Evolutionary conservation across 2,113 vertebrate genomes (phyloP).

Genomic region (Chrysochloris asiatica): DNA sequence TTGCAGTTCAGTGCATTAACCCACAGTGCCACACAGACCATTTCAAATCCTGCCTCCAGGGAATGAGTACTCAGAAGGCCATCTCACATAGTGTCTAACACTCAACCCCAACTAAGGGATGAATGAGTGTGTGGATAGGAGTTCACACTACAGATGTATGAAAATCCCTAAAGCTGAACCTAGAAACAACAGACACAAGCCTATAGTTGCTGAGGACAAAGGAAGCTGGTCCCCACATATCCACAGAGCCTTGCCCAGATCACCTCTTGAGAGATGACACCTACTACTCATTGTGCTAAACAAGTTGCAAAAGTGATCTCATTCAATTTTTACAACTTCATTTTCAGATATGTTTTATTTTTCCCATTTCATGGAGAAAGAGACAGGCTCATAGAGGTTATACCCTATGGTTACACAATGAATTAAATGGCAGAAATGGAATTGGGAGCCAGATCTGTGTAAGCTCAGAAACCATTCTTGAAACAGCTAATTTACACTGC

Average conservation of each 20-base stretch:
- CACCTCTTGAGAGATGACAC: background rate
- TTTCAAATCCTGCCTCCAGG: no score
- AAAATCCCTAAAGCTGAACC: background rate
- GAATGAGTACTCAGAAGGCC: background rate
- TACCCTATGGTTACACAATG: background rate
- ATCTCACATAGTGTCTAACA: background rate
- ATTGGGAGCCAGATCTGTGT: background rate
- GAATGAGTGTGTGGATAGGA: background rate
- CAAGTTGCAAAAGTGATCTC: background rate
- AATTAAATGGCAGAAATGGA: slow-evolving; percentile 3
- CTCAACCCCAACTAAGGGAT: background rate
- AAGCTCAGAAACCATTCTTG: background rate
- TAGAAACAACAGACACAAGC: slow-evolving; percentile 9
- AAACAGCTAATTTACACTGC: background rate
- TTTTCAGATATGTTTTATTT: background rate
- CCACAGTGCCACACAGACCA: no score
- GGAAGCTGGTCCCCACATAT: background rate
- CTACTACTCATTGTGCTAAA: background rate
- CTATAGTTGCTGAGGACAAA: slow-evolving; percentile 9
- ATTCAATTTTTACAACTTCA: background rate
- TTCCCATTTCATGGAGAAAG: slow-evolving; percentile 6
- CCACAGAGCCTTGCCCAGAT: background rate
- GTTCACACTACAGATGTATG: background rate
- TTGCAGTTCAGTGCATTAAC: no score
- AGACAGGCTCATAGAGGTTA: no score